These are phyloP conservation scores for Delia radicum DNA, from an alignment of 1,140 invertebrate genomes.

Conservation along the genomic window DNA sequence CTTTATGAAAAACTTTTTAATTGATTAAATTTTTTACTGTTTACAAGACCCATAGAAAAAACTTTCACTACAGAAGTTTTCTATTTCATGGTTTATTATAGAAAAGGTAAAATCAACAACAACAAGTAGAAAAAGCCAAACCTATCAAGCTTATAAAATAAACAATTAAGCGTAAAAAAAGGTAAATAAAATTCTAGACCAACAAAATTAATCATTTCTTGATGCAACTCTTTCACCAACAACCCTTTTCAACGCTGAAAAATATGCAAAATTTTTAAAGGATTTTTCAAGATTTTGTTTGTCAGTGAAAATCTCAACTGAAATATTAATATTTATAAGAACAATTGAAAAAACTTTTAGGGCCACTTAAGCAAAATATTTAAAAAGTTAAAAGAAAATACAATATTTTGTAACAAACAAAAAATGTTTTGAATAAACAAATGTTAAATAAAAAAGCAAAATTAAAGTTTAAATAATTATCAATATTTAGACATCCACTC, in stretches of 20 bases:
- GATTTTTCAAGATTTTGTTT: background rate
- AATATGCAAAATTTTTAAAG: background rate
- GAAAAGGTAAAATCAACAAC: background rate
- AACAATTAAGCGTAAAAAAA: slow-evolving; percentile 20
- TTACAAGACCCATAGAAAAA: background rate
- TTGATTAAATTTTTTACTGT: slow-evolving; percentile 13
- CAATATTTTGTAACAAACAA: too few species aligned
- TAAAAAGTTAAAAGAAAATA: background rate
- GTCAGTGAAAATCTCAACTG: background rate
- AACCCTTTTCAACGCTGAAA: background rate
- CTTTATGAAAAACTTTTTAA: slow-evolving; percentile 1
- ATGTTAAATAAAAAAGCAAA: too few species aligned
- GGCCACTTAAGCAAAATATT: background rate
- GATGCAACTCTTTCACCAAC: background rate
- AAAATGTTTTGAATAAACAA: too few species aligned
- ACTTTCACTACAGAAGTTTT: background rate
- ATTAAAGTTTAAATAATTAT: too few species aligned
- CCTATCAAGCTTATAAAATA: slow-evolving; percentile 2
- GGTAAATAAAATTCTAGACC: background rate
- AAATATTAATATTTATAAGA: slow-evolving; percentile 10
- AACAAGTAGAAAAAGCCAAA: background rate
- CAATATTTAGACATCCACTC: too few species aligned
- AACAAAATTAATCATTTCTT: background rate
- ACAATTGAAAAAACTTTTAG: background rate
- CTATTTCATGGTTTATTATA: background rate